Evolutionary conservation across 2,888 invertebrate species (phyloP).

Genomic region (Caradrina kadenii): DNA sequence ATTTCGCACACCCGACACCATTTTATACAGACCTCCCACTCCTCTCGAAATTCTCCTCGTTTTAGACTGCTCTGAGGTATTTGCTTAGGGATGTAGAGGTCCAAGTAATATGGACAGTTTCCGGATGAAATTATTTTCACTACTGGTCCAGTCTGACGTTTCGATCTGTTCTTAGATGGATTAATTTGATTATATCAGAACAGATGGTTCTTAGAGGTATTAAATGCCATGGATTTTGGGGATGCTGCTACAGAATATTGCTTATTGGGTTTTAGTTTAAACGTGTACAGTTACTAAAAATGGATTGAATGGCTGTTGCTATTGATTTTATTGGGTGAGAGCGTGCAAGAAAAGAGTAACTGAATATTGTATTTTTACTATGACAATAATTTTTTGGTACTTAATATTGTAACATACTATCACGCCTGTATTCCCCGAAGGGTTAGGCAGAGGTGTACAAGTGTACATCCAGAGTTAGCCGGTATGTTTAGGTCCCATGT

Average conservation of each 20-base stretch:
- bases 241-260: slow-evolving; percentile 11
- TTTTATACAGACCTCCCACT: slow-evolving; percentile 63
- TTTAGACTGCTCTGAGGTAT: slow-evolving; percentile 11
- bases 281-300: not conserved
- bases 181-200: slow-evolving; percentile 88
- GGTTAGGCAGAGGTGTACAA: no score
- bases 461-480: no score
- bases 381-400: not conserved
- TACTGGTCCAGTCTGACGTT: slow-evolving; percentile 86
- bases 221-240: slow-evolving; percentile 32
- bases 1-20: slow-evolving; percentile 76
- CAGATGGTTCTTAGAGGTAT: slow-evolving; percentile 82
- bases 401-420: no score
- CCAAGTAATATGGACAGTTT: slow-evolving; percentile 67
- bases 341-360: not conserved
- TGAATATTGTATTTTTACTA: not conserved
- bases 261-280: slow-evolving; percentile 8
- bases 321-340: not conserved
- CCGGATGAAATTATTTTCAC: slow-evolving; percentile 87
- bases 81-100: slow-evolving; percentile 50
- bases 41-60: slow-evolving; percentile 9
- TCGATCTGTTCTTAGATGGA: slow-evolving; percentile 90
- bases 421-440: no score
- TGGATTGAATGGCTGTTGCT: not conserved
- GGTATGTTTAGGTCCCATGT: no score